Evolutionary conservation across 1,140 invertebrate species (phyloP).

Genomic region (Paralvinella palmiformis): DNA sequence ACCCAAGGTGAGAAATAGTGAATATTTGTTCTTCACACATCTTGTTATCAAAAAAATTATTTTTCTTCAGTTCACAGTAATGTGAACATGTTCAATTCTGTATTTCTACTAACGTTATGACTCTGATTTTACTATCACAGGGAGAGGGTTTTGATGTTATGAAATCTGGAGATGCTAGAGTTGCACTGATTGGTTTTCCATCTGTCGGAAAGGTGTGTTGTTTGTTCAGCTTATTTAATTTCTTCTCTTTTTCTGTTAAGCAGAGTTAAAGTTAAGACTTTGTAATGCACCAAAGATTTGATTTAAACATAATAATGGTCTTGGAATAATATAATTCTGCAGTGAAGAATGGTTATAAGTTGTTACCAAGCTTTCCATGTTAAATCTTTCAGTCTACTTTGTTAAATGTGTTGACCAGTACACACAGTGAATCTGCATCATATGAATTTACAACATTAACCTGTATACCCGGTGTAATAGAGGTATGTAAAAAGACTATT

Average conservation of each 20-base stretch:
- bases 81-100: not conserved
- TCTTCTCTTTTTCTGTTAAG: not conserved
- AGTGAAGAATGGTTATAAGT: too few relatives aligned
- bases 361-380: too few relatives aligned
- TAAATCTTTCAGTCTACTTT: constrained; percentile 46
- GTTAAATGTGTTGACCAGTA: constrained; percentile 43
- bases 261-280: constrained; percentile 1
- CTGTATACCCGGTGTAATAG: constrained; percentile 97
- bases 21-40: not conserved
- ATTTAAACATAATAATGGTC: too few relatives aligned
- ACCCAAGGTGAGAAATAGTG: constrained; percentile 66
- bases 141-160: constrained; percentile 99
- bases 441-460: constrained; percentile 99
- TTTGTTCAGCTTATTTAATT: not conserved
- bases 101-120: not conserved
- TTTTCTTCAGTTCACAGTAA: not conserved
- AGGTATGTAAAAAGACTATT: constrained; percentile 52
- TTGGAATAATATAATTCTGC: constrained; percentile 1
- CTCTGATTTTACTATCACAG: constrained; percentile 28
- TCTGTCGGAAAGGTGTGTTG: constrained; percentile 61
- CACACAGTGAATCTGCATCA: constrained; percentile 86
- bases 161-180: constrained; percentile 97
- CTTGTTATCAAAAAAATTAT: not conserved
- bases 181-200: constrained; percentile 96
- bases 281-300: not conserved